phyloP scores from a whole-genome alignment of 2,888 invertebrate species.

The Polyommatus icarus region DNA sequence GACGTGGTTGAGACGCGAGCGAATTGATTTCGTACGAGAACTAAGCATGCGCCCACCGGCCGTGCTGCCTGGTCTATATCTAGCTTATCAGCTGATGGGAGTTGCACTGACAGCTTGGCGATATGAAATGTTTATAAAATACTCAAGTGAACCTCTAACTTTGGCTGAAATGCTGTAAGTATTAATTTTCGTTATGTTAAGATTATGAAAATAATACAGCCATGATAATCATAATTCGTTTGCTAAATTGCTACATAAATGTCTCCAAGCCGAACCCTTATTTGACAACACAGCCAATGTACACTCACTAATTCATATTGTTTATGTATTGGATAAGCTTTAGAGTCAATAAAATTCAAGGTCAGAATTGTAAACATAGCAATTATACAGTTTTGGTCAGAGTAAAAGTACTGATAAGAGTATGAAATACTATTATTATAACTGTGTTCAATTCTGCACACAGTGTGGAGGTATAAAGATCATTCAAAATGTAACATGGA shows the following conservation, averaged over 20 bases:
- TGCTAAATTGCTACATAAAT: neutral
- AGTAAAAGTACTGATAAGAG: neutral
- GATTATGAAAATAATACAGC: neutral
- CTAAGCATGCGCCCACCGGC: conserved; percentile 68
- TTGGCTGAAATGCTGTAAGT: conserved; percentile 29
- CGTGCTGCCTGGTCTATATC: conserved; percentile 49
- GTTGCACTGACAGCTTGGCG: conserved; percentile 54
- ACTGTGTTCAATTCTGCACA: neutral
- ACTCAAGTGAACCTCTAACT: conserved; percentile 40
- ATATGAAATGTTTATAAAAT: conserved; percentile 57
- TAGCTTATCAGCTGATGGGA: conserved; percentile 75
- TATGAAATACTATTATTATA: neutral
- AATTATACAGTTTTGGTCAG: conserved; percentile 4
- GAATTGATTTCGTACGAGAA: conserved; percentile 68
- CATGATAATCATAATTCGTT: neutral
- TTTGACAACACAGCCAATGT: neutral
- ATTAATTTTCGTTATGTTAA: neutral
- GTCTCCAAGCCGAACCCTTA: neutral
- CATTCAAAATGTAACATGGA: neutral
- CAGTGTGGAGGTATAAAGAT: neutral
- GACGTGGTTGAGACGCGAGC: conserved; percentile 43
- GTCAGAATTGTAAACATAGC: conserved; percentile 19
- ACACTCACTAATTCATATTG: neutral
- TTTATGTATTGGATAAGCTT: neutral
- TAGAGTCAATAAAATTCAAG: conserved; percentile 6